Evolutionary conservation across 2,888 invertebrate species (phyloP), one percentile per base, ranked within the genome.

Genomic region (Therioaphis trifolii): DNA sequence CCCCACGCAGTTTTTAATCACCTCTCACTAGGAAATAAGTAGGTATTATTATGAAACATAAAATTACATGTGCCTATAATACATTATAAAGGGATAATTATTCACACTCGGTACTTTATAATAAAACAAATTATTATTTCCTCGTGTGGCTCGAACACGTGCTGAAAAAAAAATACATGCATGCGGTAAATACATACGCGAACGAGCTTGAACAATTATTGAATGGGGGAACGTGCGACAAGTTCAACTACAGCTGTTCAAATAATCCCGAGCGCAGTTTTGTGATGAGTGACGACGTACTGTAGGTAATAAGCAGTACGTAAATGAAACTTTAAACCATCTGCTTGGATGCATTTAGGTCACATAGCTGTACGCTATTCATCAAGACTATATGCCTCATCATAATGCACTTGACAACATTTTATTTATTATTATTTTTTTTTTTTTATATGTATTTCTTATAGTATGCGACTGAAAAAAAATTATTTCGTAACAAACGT

Each of bases 331-430:
- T 61, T 71, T 46, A 72, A 55, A 61, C 71, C 80, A 80, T 71
- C 71, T 80, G 80, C 5, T 80, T 29, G 29, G 46, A 61, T 72
- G 61, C 61, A 80, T 80, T 72, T 80, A 29, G 71, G 80, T 80
- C 80, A 80, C 49, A 35, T 61, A 43, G 4, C 18, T 27, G 40
- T 68, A 2, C 1, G 29, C n/a, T 76, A 43, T 58, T 58, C 58
- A 52, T 75, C 24, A 15, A 7, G 11, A 43, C 5, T 43, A 21
- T 21, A 21, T 14, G 68, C 43, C 40, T 68, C 43, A 29, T 69
- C 52, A 75, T 75, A 75, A 63, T 61, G 58, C 27, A 61, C 61
- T 61, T 76, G 27, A 76, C 43, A 9, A 29, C 12, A 61, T 61
- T 61, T 76, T n/a, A 27, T 21, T 24, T 52, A n/a, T 5, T 35